These are phyloP conservation scores for Cichlasoma orientale DNA, from an alignment of 2,797 vertebrate species.

Conservation along the genomic window DNA sequence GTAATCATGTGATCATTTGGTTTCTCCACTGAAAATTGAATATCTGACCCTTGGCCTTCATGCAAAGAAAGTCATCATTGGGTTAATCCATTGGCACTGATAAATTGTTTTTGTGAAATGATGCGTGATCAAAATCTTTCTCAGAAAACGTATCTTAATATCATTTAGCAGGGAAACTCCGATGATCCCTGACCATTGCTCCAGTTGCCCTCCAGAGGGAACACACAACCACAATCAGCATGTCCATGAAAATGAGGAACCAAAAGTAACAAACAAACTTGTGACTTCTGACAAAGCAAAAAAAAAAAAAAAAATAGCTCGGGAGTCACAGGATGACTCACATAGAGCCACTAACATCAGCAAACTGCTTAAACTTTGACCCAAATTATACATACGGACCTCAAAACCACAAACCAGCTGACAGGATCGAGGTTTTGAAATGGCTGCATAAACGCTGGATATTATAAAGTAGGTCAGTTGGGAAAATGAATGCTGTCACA, in stretches of 20 bases:
- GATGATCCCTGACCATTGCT: not conserved
- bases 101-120: conserved; percentile 6
- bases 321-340: not conserved
- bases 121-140: conserved; percentile 6
- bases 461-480: not conserved
- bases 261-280: conserved; percentile 18
- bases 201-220: not conserved
- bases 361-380: conserved; percentile 37
- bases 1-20: conserved; percentile 8
- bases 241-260: conserved; percentile 14
- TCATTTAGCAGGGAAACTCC: not conserved
- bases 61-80: conserved; percentile 33
- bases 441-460: conserved; percentile 1
- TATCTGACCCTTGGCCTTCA: conserved; percentile 35
- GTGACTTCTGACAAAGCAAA: conserved; percentile 34
- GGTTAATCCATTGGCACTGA: conserved; percentile 29
- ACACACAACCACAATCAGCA: not conserved
- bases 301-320: not conserved
- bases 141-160: not conserved
- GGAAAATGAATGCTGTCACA: conserved; percentile 26
- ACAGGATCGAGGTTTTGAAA: conserved; percentile 37
- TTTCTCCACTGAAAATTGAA: conserved; percentile 21
- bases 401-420: conserved; percentile 47
- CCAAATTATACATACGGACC: conserved; percentile 23
- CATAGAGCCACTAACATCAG: conserved; percentile 24